Evolutionary conservation across 2,888 invertebrate genomes (phyloP), one percentile per base, ranked within the genome.

Genomic region (Opisthograptis luteolata): DNA sequence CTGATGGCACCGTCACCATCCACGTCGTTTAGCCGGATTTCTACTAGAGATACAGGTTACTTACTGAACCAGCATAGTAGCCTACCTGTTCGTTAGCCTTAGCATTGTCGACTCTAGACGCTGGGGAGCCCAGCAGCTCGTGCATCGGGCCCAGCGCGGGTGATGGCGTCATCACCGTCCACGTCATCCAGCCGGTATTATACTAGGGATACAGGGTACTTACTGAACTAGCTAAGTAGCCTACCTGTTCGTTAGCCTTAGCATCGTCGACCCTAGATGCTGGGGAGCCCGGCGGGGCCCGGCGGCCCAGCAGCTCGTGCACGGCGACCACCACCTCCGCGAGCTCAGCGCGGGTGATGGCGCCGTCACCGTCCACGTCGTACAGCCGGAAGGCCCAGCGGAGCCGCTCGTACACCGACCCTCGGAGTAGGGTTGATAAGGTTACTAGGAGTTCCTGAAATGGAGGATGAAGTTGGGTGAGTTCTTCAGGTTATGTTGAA

Each of bases 311-410:
- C 76, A 99, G 93, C 83, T 98, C 98, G 81, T 99, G 98, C 8
- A 99, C 96, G 2, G 98, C 97, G n/a, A 86, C 81, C 55, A 89
- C 89, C 35, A 87, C 96, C 85, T 98, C 76, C 2, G 95, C 94
- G 67, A 99, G 92, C 87, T 99, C 98, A 95, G 64, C 95, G 92
- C 97, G 93, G 40, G 97, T 98, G 76, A 99, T 98, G 74, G 97
- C 97, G 0, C 99, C 99, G 79, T 99, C 98, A 0, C 97, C 97
- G 76, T 99, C 98, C 58, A 98, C 94, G 85, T 99, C 99, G 85
- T 99, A 99, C 47, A 99, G 90, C 66, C 97, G 95, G 91, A 99
- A 99, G 9, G 98, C 97, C 98, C 99, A 99, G 73, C 97, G 94
- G 32, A 99, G 93, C 56, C 98, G 95, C 84, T 99, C 99, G 83